Evolutionary conservation across 2,113 vertebrate species (phyloP), one percentile per base, ranked within the genome.

Genomic region (Gallinago paraguaiae): DNA sequence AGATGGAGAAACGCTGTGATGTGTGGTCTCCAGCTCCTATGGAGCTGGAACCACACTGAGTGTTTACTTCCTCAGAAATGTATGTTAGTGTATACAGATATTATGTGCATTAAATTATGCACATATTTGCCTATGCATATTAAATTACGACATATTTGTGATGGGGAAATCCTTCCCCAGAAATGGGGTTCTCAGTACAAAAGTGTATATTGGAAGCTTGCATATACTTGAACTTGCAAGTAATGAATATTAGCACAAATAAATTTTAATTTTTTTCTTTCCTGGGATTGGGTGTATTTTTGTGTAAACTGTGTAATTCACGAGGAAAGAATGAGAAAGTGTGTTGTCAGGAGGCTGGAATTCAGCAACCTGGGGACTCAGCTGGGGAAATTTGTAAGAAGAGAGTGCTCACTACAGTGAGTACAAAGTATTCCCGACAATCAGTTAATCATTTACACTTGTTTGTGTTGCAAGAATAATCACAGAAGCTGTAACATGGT

Each of bases 381-480:
- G 31, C 69, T 92, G 82, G 68, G 48, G 75, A 28, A 83, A 46
- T 77, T 94, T 87, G 65, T 46, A 78, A 53, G 45, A 64, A 91
- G 69, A 85, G 86, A 93, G 11, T 31, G 53, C 64, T 93, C 63
- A 9, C 59, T 90, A 60, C 1, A 3, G 56, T 8, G 8, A 85
- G 80, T 48, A 60, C 84, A 68, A 83, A 96, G 60, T 95, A 59
- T 13, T 93, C 67, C 48, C 28, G 68, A 83, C 68, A 94, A 33
- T 41, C 35, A 88, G 54, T 71, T 93, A 95, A 93, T 86, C 33
- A 33, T 82, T 93, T 85, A 78, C 69, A 51, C 30, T 87, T 88
- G 43, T 86, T 72, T 50, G 8, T 90, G 56, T 51, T 92, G 65
- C 61, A 61, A 28, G 56, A 93, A 50, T 87, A 91, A 92, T 75